phyloP scores from a whole-genome alignment of 2,888 invertebrate genomes.

The Coleophora deauratella region DNA sequence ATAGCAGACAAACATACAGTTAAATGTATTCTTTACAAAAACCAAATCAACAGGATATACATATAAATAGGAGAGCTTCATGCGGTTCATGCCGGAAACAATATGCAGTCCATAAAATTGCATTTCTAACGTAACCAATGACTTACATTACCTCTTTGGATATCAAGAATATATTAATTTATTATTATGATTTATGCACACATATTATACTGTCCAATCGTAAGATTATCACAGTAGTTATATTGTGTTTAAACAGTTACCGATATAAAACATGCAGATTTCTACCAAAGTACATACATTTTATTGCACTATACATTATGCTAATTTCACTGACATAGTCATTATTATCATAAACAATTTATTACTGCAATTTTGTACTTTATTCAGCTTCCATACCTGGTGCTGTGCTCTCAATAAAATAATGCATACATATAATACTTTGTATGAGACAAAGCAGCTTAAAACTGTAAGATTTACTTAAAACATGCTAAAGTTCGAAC shows the following conservation, averaged over 20 bases:
- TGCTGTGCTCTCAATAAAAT: slow-evolving; percentile 29
- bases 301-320: slow-evolving; percentile 69
- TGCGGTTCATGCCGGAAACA: slow-evolving; percentile 41
- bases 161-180: slow-evolving; percentile 48
- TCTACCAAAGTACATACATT: slow-evolving; percentile 33
- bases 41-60: slow-evolving; percentile 53
- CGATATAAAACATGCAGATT: slow-evolving; percentile 22
- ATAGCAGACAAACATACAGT: too few species aligned
- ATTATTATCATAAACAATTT: slow-evolving; percentile 45
- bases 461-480: too few species aligned
- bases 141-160: slow-evolving; percentile 62
- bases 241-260: too few species aligned
- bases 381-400: slow-evolving; percentile 46
- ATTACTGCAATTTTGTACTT: slow-evolving; percentile 68
- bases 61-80: slow-evolving; percentile 39
- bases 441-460: slow-evolving; percentile 3
- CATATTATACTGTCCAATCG: too few species aligned
- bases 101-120: slow-evolving; percentile 42
- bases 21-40: slow-evolving; percentile 22
- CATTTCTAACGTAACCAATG: slow-evolving; percentile 51
- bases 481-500: slow-evolving; percentile 1
- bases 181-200: slow-evolving; percentile 40
- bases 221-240: slow-evolving; percentile 40
- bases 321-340: slow-evolving; percentile 38
- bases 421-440: slow-evolving; percentile 29